Evolutionary conservation across 2,113 vertebrate species (phyloP).

Genomic region (Sinocyclocheilus anshuiensis): DNA sequence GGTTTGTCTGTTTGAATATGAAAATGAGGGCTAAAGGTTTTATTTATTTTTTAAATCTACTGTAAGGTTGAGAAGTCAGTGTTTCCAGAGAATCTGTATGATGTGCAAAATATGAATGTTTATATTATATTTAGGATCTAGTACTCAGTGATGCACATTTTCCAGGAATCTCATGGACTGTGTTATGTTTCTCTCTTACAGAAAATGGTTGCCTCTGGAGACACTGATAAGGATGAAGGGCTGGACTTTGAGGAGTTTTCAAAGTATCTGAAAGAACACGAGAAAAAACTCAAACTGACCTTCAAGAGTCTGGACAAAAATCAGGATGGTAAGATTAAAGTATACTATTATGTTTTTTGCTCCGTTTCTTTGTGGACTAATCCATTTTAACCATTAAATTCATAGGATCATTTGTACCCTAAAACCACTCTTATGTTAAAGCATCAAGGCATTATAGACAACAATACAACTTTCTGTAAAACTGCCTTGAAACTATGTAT

Average conservation of each 20-base stretch:
- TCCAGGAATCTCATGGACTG: not conserved
- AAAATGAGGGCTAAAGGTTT: not conserved
- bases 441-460: not conserved
- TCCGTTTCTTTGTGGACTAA: not conserved
- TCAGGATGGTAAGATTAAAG: conserved; percentile 82
- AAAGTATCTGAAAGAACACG: conserved; percentile 91
- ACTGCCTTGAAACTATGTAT: not conserved
- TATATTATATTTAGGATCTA: not conserved
- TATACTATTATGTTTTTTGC: not conserved
- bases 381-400: not conserved
- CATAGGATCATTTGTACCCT: not conserved
- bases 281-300: conserved; percentile 92
- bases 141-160: not conserved
- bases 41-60: not conserved
- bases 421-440: not conserved
- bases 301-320: conserved; percentile 96
- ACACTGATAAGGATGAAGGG: conserved; percentile 85
- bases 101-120: not conserved
- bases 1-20: not conserved
- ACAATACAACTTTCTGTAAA: not conserved
- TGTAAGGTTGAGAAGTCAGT: not conserved
- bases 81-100: not conserved
- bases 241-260: conserved; percentile 94
- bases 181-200: conserved; percentile 61
- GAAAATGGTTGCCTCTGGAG: conserved; percentile 91